These are phyloP conservation scores for Onychomys arenicola DNA, from an alignment of 2,797 vertebrate genomes.

Conservation along the genomic window DNA sequence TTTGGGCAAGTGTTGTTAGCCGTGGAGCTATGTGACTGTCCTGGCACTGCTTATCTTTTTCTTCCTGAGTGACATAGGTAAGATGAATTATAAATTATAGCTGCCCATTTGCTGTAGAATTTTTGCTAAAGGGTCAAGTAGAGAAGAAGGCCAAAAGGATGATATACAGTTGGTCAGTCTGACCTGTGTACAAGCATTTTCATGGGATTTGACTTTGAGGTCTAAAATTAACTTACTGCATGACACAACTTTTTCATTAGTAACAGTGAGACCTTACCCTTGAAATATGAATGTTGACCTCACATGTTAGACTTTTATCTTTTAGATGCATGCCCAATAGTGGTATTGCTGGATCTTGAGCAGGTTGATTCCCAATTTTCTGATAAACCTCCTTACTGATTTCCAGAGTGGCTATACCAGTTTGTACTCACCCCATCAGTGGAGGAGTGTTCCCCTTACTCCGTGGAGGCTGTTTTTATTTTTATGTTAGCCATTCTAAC, in stretches of 20 bases:
- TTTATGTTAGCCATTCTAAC: too few relatives aligned
- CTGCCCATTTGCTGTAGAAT: neutral
- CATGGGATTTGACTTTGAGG: slow-evolving; percentile 14
- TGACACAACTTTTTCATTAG: neutral
- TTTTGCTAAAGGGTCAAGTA: neutral
- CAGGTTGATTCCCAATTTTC: too few relatives aligned
- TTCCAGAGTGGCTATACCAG: too few relatives aligned
- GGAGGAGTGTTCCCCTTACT: too few relatives aligned
- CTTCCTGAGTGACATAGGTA: neutral
- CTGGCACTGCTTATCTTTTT: neutral
- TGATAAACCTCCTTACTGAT: too few relatives aligned
- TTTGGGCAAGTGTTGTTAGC: neutral
- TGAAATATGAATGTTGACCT: neutral
- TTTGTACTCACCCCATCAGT: too few relatives aligned
- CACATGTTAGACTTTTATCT: neutral
- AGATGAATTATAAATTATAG: neutral
- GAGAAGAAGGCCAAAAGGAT: neutral
- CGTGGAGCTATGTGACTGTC: neutral
- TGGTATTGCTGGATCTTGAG: too few relatives aligned
- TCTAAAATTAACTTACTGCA: neutral
- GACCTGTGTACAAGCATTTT: neutral
- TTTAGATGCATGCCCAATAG: too few relatives aligned
- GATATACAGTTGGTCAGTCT: neutral
- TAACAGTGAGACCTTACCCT: neutral
- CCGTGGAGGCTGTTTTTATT: too few relatives aligned